These are phyloP conservation scores for Spea hammondii DNA, from an alignment of 2,797 vertebrate species.

Conservation along the genomic window DNA sequence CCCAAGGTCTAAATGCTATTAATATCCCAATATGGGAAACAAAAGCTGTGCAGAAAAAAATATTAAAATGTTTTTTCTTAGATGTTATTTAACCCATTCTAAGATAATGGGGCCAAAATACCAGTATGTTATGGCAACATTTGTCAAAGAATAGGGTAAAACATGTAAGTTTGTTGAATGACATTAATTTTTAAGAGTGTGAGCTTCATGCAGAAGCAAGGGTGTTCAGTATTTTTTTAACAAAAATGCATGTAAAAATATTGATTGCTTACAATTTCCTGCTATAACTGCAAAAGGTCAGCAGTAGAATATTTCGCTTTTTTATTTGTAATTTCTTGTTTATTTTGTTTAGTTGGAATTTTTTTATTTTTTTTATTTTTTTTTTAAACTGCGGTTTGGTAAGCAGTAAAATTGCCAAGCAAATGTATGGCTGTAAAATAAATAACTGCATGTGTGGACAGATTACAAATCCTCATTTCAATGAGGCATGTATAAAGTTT, in stretches of 20 bases:
- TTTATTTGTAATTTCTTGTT: conserved; percentile 59
- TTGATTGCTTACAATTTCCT: conserved; percentile 84
- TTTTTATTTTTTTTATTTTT: conserved; percentile 47
- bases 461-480: conserved; percentile 85
- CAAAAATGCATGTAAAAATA: conserved; percentile 85
- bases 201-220: conserved; percentile 72
- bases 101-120: conserved; percentile 24
- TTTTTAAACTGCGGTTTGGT: conserved; percentile 77
- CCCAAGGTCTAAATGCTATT: conserved; percentile 65
- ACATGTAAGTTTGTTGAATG: conserved; percentile 84
- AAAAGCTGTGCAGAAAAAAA: conserved; percentile 64
- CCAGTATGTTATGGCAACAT: conserved; percentile 7
- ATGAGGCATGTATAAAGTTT: conserved; percentile 98
- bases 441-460: conserved; percentile 90
- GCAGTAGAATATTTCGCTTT: conserved; percentile 67
- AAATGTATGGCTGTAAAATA: conserved; percentile 85
- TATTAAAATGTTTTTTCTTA: conserved; percentile 71
- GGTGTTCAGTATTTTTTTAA: conserved; percentile 71
- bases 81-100: conserved; percentile 65
- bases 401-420: conserved; percentile 81
- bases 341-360: conserved; percentile 60
- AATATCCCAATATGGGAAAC: conserved; percentile 61
- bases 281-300: conserved; percentile 83
- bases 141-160: conserved; percentile 54
- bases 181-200: conserved; percentile 83